Base-by-base conservation (phyloP, 2,113 vertebrate species). In the Xerus inauris region DNA sequence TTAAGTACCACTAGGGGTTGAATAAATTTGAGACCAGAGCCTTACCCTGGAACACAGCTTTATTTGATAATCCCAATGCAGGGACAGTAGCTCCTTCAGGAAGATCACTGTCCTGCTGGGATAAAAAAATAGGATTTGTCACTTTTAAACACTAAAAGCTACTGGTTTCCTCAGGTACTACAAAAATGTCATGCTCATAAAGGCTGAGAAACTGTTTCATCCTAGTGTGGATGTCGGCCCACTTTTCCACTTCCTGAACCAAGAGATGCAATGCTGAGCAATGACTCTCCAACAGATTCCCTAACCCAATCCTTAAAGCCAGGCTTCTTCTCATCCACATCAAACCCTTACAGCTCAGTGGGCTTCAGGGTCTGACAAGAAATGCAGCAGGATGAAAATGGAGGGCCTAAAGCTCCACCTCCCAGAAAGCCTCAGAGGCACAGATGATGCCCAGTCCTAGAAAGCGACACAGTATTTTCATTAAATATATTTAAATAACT, bases 21-120 rank as follows among this genome's bases (percentile, higher is more conserved):
- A 92, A 10, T 64, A 76, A 76, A 87, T 81, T 97, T 73, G 49
- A 94, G 35, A 85, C 7, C 28, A 86, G 89, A 97, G 71, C n/a
- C 95, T 57, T 99, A 99, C 99, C 99, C 98, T 99, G 99, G 99
- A 99, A 99, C 92, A 99, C 97, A 94, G 99, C 99, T 98, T 99
- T 99, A 98, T 99, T 99, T 96, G 99, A 99, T 94, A 99, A 99
- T 40, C 99, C 99, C 95, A 99, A 98, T 69, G 99, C 99, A 96
- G 99, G 99, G 54, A 99, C 99, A 95, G 99, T 99, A 97, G 99
- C 99, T 98, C 99, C 99, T 98, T 99, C 99, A 71, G 99, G 99
- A 97, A 99, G 98, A 94, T 98, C 98, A 89, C 95, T 86, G 3
- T 97, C 97, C 84, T 99, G 97, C 99, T 99, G 97, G 30, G 97